Percentiles rank a stretch among this genome's conserved stretches.
Evolutionary conservation across 2,113 vertebrate genomes (phyloP).

Genomic region (Haliaeetus leucogaster): DNA sequence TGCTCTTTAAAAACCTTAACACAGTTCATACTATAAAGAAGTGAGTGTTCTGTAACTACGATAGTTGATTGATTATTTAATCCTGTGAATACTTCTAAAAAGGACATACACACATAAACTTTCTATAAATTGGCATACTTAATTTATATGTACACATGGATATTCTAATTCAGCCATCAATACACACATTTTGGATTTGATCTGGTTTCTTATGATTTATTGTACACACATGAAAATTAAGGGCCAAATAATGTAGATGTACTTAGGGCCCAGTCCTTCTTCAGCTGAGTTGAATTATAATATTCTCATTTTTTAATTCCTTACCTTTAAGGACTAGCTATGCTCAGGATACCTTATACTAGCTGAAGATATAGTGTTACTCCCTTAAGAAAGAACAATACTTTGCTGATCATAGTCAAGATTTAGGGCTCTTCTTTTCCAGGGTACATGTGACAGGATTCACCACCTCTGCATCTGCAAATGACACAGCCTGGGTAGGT

Average conservation of each 20-base stretch:
- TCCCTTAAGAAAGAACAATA: not conserved
- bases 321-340: not conserved
- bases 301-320: not conserved
- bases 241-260: not conserved
- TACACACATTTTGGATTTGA: not conserved
- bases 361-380: not conserved
- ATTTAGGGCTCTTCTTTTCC: not conserved
- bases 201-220: not conserved
- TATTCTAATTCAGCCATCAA: not conserved
- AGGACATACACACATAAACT: not conserved
- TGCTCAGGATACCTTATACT: not conserved
- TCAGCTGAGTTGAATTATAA: not conserved
- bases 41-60: not conserved
- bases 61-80: not conserved
- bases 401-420: not conserved
- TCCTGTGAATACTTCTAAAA: not conserved
- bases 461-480: not conserved
- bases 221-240: not conserved
- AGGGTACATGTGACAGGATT: not conserved
- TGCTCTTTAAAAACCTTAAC: not conserved
- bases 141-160: not conserved
- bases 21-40: not conserved
- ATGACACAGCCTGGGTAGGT: not conserved
- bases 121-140: not conserved
- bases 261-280: not conserved